A percentile compares a stretch with the other conserved stretches of the same genome.
phyloP scores from a whole-genome alignment of 2,888 invertebrate species.

The Agapostemon virescens region DNA sequence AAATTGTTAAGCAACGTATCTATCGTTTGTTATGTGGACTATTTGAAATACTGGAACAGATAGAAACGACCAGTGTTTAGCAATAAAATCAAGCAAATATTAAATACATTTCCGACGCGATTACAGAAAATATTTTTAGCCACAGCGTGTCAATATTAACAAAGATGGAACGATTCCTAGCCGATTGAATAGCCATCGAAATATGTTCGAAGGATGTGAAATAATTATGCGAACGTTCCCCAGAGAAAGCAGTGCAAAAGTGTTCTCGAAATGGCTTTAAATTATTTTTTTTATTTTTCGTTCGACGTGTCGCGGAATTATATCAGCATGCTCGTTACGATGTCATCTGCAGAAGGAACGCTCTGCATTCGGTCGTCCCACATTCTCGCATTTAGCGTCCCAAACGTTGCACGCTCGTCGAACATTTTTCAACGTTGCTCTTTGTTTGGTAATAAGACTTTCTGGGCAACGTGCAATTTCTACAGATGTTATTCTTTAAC shows the following conservation, averaged over 20 bases:
- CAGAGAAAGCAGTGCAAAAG: background rate
- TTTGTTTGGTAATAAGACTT: conserved; percentile 5
- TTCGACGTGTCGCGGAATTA: background rate
- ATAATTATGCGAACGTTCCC: background rate
- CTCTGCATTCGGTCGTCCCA: conserved; percentile 3
- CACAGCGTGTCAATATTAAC: background rate
- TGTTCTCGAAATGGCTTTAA: background rate
- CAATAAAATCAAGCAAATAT: background rate
- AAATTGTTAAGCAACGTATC: too few species aligned
- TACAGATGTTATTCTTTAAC: conserved; percentile 19
- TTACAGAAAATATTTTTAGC: background rate
- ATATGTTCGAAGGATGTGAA: background rate
- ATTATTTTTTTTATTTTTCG: background rate
- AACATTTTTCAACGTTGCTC: background rate
- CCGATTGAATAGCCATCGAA: background rate
- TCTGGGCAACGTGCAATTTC: conserved; percentile 25
- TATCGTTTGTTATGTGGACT: too few species aligned
- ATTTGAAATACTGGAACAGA: too few species aligned
- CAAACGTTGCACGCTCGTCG: background rate
- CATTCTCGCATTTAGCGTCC: background rate
- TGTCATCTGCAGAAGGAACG: background rate
- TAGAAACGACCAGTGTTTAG: background rate
- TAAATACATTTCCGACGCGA: background rate
- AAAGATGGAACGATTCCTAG: background rate
- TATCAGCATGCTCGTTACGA: background rate